Evolutionary conservation across 2,113 vertebrate genomes (phyloP), one percentile per base, ranked within the genome.

Genomic region (Odocoileus virginianus): DNA sequence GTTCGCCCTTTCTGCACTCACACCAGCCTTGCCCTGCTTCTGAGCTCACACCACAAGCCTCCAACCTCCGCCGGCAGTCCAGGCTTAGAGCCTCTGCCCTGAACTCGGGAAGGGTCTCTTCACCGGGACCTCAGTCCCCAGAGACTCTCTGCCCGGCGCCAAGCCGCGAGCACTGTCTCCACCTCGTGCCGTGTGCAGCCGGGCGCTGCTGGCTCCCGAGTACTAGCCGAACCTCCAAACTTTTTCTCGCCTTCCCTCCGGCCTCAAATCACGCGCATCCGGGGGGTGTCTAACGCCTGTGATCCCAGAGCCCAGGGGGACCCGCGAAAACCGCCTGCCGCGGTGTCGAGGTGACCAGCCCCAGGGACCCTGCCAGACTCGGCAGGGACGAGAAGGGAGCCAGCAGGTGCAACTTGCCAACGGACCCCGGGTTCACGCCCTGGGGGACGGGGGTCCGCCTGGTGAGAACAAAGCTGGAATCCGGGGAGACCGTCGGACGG

Each of bases 391-490:
- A 9, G 11, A 19, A 43, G 7, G 50, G 25, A 71, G 87, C 89
- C 7, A 83, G 82, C 97, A 98, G 98, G 97, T 97, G 97, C 86
- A 58, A 91, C 95, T 92, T 76, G 97, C 88, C 89, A 4, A 89
- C 9, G 4, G 83, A 94, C 92, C 89, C 58, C 9, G 57, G 85
- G 97, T 96, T 94, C 96, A 92, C 92, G 86, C 92, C 97, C 95
- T 21, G 28, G 82, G 95, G 97, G 96, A 83, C 10, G 15, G 36
- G 16, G 88, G 87, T 25, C 96, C 83, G 96, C 96, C 91, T 55
- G 89, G 76, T 9, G 94, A 98, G 97, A 98, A 98, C 98, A 98
- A 98, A 98, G 98, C 98, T 98, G 88, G 96, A 97, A 95, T 95
- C 98, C 82, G 11, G 94, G 95, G 90, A 97, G 91, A 78, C 93